Evolutionary conservation across 2,888 invertebrate genomes (phyloP).

Genomic region (Tryphoninae sp.): DNA sequence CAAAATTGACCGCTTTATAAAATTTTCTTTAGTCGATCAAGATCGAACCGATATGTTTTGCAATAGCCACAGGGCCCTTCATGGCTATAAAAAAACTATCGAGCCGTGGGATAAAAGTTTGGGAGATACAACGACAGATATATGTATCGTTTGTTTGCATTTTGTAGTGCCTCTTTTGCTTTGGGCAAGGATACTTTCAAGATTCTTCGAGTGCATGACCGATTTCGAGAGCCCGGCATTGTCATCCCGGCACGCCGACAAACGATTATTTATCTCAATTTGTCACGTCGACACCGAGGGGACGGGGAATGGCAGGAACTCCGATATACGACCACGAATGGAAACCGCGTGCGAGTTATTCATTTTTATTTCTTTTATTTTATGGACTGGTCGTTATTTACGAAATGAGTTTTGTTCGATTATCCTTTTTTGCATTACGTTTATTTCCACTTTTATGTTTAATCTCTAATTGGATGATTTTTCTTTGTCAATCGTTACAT

Average conservation of each 20-base stretch:
- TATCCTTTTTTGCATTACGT: background rate
- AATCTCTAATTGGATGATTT: background rate
- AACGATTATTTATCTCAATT: conserved; percentile 80
- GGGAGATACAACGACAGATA: conserved; percentile 49
- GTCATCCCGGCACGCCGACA: conserved; percentile 67
- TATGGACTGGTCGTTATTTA: background rate
- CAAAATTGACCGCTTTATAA: conserved; percentile 16
- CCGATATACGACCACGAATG: conserved; percentile 49
- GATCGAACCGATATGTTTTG: conserved; percentile 16
- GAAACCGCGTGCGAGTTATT: conserved; percentile 44
- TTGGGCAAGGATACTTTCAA: conserved; percentile 42
- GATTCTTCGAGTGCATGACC: conserved; percentile 72
- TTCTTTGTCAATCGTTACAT: conserved; percentile 22
- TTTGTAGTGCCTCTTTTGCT: conserved; percentile 34
- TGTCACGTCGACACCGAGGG: conserved; percentile 70
- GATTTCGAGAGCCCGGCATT: conserved; percentile 74
- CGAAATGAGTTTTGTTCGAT: background rate
- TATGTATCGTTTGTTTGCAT: conserved; percentile 51
- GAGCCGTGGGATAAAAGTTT: conserved; percentile 60
- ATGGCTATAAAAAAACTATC: conserved; percentile 21
- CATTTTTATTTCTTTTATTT: conserved; percentile 39
- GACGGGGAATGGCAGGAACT: conserved; percentile 26
- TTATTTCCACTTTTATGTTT: conserved; percentile 12
- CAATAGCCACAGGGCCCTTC: background rate
- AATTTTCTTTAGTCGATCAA: conserved; percentile 9